A percentile compares a stretch with the other conserved stretches of the same genome.
phyloP scores from a whole-genome alignment of 1,140 invertebrate genomes.

The Drosophila kikkawai region DNA sequence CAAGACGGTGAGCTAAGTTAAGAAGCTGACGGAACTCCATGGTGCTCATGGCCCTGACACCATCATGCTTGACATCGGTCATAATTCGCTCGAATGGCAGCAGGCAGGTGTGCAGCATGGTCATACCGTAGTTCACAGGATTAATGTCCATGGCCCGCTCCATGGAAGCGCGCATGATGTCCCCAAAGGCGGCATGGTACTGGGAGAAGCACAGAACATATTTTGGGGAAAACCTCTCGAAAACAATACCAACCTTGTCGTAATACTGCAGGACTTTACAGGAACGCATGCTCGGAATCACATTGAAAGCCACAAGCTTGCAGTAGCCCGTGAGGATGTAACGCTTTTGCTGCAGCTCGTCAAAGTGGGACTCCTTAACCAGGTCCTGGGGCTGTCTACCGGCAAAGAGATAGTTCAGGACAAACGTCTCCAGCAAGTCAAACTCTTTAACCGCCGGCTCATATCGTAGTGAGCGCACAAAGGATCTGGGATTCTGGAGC shows the following conservation, averaged over 20 bases:
- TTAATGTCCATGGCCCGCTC: constrained; percentile 46
- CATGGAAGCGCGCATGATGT: constrained; percentile 47
- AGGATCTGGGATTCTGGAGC: background rate
- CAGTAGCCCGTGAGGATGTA: constrained; percentile 43
- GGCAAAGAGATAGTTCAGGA: constrained; percentile 16
- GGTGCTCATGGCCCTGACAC: background rate
- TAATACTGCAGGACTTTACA: constrained; percentile 42
- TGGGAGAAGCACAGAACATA: background rate
- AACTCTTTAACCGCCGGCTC: constrained; percentile 24
- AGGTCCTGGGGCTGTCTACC: background rate
- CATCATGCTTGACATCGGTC: background rate
- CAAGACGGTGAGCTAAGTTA: constrained; percentile 29
- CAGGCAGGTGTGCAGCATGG: constrained; percentile 56
- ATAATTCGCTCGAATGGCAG: constrained; percentile 21
- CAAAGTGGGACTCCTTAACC: background rate
- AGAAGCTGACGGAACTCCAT: constrained; percentile 38
- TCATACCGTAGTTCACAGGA: constrained; percentile 59
- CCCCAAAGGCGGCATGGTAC: constrained; percentile 38
- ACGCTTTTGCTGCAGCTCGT: constrained; percentile 23
- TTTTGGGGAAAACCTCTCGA: background rate
- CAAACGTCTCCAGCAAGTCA: constrained; percentile 38
- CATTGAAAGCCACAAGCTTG: constrained; percentile 51
- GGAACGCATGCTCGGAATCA: constrained; percentile 57
- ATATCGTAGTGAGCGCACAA: background rate
- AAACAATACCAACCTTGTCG: constrained; percentile 25